phyloP scores from a whole-genome alignment of 2,113 vertebrate genomes.

The Eulemur rufifrons region DNA sequence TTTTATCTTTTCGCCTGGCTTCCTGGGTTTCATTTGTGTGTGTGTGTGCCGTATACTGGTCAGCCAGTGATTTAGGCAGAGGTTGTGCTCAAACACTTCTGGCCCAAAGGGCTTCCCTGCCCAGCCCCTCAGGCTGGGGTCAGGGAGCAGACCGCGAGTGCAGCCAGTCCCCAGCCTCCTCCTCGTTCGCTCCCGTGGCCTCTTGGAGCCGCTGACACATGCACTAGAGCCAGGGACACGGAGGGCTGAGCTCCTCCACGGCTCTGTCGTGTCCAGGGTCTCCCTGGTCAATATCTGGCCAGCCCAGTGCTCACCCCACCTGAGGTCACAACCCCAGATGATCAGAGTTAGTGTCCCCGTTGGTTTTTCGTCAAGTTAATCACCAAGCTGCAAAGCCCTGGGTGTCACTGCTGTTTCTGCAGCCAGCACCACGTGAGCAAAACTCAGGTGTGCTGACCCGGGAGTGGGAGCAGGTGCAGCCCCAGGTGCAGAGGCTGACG shows the following conservation, averaged over 20 bases:
- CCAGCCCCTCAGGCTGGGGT: accelerated
- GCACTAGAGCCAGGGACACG: accelerated
- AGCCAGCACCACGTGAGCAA: background rate
- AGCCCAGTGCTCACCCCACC: no score
- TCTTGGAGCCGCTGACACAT: accelerated
- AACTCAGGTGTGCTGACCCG: no score
- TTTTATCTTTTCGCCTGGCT: background rate
- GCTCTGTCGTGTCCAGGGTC: background rate
- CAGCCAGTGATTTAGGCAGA: background rate
- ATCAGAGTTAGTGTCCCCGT: background rate
- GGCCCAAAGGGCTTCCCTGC: no score
- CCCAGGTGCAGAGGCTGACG: background rate
- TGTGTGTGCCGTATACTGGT: no score
- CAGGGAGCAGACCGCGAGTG: accelerated
- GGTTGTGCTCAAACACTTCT: background rate
- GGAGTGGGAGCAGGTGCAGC: background rate
- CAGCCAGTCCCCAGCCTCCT: background rate
- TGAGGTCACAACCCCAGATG: background rate
- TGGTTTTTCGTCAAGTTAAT: background rate
- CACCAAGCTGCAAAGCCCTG: background rate
- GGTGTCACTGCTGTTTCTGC: background rate
- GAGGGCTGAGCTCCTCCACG: background rate
- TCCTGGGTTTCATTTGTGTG: background rate
- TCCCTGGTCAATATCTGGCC: background rate
- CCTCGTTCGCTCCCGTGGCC: accelerated